Conservation (phyloP, 2,113 vertebrate species). For the Calyptomena viridis region DNA sequence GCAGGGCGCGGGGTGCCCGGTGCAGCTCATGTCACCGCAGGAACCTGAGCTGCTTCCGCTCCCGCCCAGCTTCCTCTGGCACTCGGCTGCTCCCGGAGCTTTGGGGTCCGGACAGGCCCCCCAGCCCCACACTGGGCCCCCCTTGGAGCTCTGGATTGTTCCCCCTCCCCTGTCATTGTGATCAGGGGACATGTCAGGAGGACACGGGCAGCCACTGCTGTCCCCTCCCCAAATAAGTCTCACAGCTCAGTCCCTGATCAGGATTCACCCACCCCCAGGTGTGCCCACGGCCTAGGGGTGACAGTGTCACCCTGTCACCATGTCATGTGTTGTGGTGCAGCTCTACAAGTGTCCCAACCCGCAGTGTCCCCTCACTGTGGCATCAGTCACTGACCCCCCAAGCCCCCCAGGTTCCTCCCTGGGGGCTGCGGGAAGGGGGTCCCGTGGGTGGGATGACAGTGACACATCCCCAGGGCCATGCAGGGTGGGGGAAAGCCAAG, state of each 20-base stretch:
- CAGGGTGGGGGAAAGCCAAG: background rate
- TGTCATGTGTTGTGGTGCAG: background rate
- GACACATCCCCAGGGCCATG: background rate
- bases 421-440: accelerated
- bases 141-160: accelerated
- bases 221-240: background rate
- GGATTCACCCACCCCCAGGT: accelerated
- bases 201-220: accelerated
- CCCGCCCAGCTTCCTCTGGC: background rate
- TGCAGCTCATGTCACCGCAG: background rate
- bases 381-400: accelerated
- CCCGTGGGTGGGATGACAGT: background rate
- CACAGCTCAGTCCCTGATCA: background rate
- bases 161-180: accelerated
- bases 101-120: background rate
- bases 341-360: background rate
- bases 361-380: background rate
- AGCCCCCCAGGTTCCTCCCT: background rate
- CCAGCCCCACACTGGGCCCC: background rate
- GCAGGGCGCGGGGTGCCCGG: background rate
- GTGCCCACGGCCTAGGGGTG: background rate
- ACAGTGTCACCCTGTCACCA: background rate
- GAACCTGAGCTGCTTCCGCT: constrained; percentile 20
- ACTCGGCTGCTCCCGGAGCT: background rate
- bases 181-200: background rate